These are phyloP conservation scores for Frankliniella intonsa DNA, from an alignment of 2,888 invertebrate genomes.

Conservation along the genomic window DNA sequence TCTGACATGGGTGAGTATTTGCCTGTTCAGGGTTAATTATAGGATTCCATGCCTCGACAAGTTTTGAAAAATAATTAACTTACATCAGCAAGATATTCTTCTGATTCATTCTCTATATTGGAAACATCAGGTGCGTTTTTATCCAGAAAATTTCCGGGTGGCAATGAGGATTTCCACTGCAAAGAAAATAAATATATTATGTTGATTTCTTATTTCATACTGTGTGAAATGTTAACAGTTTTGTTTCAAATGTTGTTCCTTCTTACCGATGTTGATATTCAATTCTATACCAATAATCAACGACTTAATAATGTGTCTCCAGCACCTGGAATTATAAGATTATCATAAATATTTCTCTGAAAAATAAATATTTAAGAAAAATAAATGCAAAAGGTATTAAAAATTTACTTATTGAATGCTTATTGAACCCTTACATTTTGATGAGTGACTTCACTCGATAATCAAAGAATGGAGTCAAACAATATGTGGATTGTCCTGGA, in stretches of 20 bases:
- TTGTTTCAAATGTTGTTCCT: background rate
- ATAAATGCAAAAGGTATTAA: no score
- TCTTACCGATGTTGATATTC: no score
- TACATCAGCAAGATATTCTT: constrained; percentile 22
- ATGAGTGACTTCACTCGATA: background rate
- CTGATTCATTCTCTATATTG: constrained; percentile 20
- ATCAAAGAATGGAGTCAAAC: no score
- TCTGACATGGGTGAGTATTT: constrained; percentile 33
- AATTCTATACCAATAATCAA: no score
- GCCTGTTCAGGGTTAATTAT: constrained; percentile 28
- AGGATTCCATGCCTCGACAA: constrained; percentile 34
- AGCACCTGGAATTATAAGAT: no score
- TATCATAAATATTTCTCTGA: no score
- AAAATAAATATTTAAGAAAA: no score
- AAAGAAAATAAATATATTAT: background rate
- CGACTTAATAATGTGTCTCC: no score
- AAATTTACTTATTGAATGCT: background rate
- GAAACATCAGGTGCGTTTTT: constrained; percentile 32
- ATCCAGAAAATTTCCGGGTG: constrained; percentile 37
- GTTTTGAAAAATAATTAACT: constrained; percentile 30
- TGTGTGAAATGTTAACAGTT: background rate
- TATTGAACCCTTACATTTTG: background rate
- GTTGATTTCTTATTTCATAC: background rate
- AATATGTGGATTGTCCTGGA: no score
- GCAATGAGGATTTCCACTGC: constrained; percentile 35